Conservation (phyloP, 1,140 invertebrate genomes). For the Panagrolaimus sp. region DNA sequence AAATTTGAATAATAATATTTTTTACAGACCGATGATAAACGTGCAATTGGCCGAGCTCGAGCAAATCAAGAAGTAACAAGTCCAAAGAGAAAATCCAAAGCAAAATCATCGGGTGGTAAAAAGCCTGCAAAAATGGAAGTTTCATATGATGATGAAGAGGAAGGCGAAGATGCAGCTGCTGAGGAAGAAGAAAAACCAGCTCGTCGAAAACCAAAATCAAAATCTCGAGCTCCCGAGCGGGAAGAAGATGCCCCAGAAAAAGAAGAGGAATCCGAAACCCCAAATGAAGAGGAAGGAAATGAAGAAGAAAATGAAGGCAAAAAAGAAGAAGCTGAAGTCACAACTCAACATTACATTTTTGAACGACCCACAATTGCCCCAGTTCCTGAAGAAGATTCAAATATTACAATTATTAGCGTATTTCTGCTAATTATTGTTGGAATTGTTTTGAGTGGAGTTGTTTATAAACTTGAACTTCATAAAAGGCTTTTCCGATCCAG, state of each 20-base stretch:
- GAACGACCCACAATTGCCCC: constrained; percentile 53
- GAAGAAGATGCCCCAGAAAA: constrained; percentile 37
- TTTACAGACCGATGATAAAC: constrained; percentile 42
- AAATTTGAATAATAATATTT: no score
- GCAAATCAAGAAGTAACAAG: constrained; percentile 46
- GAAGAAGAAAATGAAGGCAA: constrained; percentile 20
- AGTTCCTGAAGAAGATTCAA: constrained; percentile 49
- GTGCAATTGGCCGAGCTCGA: constrained; percentile 42
- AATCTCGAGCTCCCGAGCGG: background rate
- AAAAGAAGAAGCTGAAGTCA: constrained; percentile 9
- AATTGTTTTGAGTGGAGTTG: constrained; percentile 52
- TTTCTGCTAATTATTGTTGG: constrained; percentile 56
- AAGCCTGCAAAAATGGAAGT: constrained; percentile 26
- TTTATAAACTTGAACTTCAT: constrained; percentile 45
- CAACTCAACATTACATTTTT: constrained; percentile 55
- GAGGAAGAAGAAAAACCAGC: constrained; percentile 44
- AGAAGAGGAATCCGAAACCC: constrained; percentile 30
- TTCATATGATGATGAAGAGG: constrained; percentile 31
- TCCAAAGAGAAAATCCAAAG: background rate
- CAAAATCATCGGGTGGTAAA: constrained; percentile 20
- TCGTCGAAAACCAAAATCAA: constrained; percentile 20
- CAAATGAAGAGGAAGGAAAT: constrained; percentile 22
- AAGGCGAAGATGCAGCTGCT: constrained; percentile 36
- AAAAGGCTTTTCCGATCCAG: constrained; percentile 7
- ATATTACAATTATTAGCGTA: constrained; percentile 48